Evolutionary conservation across 23 tunicate species (phyloP).

Genomic region (Oikopleura albicans): DNA sequence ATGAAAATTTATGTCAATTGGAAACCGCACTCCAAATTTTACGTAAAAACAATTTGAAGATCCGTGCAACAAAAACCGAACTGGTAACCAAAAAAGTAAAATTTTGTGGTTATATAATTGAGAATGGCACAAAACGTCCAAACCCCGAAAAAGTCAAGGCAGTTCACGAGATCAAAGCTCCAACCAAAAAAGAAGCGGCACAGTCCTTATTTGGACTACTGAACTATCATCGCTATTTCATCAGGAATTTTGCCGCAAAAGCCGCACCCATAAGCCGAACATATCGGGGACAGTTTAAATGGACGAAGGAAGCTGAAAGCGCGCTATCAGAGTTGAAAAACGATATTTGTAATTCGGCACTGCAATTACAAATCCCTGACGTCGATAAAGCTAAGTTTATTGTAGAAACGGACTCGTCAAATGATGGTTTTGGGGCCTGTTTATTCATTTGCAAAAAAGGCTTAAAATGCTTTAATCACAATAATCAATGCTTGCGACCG

Average conservation of each 20-base stretch:
- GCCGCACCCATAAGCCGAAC: not conserved
- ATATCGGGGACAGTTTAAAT: not conserved
- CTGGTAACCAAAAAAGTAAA: not conserved
- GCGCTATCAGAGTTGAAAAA: not conserved
- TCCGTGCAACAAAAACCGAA: not conserved
- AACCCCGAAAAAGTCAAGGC: not conserved
- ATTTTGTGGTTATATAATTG: not conserved
- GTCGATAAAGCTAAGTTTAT: not conserved
- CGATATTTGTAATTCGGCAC: not conserved
- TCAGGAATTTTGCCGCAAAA: not conserved
- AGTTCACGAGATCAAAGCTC: not conserved
- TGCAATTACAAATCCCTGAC: not conserved
- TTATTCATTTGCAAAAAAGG: not conserved
- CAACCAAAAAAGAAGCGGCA: not conserved
- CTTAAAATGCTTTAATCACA: no score
- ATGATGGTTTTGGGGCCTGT: not conserved
- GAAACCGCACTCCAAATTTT: not conserved
- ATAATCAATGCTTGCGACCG: not conserved
- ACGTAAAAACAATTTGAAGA: not conserved
- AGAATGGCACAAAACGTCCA: not conserved
- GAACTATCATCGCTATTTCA: not conserved
- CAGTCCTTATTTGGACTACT: not conserved
- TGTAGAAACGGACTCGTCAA: not conserved
- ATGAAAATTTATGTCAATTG: not conserved
- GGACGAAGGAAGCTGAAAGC: not conserved